Evolutionary conservation across 2,113 vertebrate genomes (phyloP).

Genomic region (Osmerus mordax): DNA sequence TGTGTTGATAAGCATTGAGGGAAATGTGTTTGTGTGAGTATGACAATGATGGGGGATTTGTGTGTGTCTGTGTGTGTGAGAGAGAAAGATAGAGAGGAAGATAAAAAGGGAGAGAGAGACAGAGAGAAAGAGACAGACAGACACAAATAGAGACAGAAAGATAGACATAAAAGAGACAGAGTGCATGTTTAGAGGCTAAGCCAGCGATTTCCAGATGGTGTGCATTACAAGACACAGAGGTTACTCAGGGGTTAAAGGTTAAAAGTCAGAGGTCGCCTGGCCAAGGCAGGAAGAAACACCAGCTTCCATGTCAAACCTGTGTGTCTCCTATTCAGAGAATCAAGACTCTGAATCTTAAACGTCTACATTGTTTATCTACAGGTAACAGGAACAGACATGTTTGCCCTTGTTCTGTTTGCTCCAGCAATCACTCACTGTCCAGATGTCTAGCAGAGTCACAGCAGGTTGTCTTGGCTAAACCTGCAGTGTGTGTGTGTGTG

Average conservation of each 20-base stretch:
- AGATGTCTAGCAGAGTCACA: constrained; percentile 29
- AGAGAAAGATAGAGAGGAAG: too few relatives aligned
- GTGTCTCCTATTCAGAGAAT: neutral
- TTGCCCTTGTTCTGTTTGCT: neutral
- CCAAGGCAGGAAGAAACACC: neutral
- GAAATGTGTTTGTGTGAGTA: neutral
- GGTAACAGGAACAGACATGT: too few relatives aligned
- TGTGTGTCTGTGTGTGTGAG: neutral
- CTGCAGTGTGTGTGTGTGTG: constrained; percentile 10
- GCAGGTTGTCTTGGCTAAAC: constrained; percentile 15
- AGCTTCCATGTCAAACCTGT: neutral
- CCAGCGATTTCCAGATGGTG: neutral
- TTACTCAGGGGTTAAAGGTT: neutral
- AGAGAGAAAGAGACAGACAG: too few relatives aligned
- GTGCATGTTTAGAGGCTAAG: too few relatives aligned
- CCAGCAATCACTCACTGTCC: constrained; percentile 18
- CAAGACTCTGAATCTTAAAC: neutral
- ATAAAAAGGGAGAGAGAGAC: too few relatives aligned
- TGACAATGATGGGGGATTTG: neutral
- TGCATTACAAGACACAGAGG: neutral
- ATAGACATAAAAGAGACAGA: too few relatives aligned
- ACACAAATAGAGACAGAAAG: too few relatives aligned
- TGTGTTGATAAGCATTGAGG: constrained; percentile 28
- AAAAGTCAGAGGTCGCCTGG: neutral
- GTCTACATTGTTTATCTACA: neutral